phyloP scores from a whole-genome alignment of 2,888 invertebrate species.

The Melikaiella ostensackeni region DNA sequence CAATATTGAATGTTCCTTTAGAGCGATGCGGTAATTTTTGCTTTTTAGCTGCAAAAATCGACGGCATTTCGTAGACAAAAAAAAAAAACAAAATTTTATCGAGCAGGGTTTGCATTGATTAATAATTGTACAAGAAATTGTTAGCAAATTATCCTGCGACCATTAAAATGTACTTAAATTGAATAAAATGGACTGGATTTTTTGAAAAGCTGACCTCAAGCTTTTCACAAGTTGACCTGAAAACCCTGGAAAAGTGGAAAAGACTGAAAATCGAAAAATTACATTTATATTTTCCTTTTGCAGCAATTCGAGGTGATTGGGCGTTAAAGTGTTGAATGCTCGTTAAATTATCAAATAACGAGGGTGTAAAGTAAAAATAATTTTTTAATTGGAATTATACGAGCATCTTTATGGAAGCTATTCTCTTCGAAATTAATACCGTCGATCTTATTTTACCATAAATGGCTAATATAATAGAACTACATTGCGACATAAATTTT shows the following conservation, averaged over 20 bases:
- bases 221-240: no score
- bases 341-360: not conserved
- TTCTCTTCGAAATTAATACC: not conserved
- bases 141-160: no score
- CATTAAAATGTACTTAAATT: no score
- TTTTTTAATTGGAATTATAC: not conserved
- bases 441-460: conserved; percentile 11
- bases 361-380: not conserved
- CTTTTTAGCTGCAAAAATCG: no score
- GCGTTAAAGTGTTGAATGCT: not conserved
- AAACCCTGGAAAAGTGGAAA: not conserved
- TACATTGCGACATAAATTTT: conserved; percentile 31
- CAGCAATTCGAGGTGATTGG: not conserved
- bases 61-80: no score
- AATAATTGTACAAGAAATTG: no score
- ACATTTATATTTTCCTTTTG: not conserved
- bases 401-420: not conserved
- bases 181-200: no score
- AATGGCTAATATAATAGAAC: conserved; percentile 28
- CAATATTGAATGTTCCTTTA: no score
- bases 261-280: not conserved
- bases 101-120: no score
- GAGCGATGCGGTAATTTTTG: no score
- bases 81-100: no score
- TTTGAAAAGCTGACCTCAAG: no score